phyloP scores from a whole-genome alignment of 1,140 invertebrate genomes.

The Cydia strobilella region DNA sequence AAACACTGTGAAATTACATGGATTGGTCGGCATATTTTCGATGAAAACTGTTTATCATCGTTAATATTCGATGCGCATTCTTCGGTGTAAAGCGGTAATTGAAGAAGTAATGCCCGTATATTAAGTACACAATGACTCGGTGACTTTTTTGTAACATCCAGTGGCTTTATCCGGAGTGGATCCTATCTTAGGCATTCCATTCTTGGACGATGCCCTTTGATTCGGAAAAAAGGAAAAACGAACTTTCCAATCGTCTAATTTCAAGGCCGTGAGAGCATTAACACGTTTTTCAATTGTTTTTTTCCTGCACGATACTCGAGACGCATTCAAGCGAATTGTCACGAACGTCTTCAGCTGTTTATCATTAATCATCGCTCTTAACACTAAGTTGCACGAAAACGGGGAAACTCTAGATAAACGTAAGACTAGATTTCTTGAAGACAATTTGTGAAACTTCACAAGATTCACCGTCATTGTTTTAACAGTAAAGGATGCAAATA shows the following conservation, averaged over 20 bases:
- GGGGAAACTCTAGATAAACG: not conserved
- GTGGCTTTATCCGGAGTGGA: constrained; percentile 36
- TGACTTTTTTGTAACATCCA: constrained; percentile 41
- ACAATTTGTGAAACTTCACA: not conserved
- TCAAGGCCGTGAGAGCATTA: constrained; percentile 25
- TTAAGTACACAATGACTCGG: constrained; percentile 40
- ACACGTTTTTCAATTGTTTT: constrained; percentile 24
- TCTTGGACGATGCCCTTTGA: constrained; percentile 37
- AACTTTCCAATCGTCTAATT: constrained; percentile 30
- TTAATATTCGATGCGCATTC: constrained; percentile 36
- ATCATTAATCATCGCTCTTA: not conserved
- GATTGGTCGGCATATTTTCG: constrained; percentile 11
- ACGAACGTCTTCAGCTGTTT: constrained; percentile 22
- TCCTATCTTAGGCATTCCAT: constrained; percentile 33
- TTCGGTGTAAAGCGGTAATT: constrained; percentile 30
- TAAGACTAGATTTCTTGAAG: not conserved
- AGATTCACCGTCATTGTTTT: not conserved
- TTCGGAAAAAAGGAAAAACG: constrained; percentile 25
- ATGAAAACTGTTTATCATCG: constrained; percentile 27
- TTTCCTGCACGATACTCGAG: constrained; percentile 13
- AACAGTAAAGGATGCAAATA: constrained; percentile 24
- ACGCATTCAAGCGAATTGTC: constrained; percentile 26
- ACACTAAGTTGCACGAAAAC: not conserved
- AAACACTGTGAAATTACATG: constrained; percentile 26
- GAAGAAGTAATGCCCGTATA: constrained; percentile 35